Conservation (phyloP, 2,888 invertebrate genomes). For the Drosophila putrida region DNA sequence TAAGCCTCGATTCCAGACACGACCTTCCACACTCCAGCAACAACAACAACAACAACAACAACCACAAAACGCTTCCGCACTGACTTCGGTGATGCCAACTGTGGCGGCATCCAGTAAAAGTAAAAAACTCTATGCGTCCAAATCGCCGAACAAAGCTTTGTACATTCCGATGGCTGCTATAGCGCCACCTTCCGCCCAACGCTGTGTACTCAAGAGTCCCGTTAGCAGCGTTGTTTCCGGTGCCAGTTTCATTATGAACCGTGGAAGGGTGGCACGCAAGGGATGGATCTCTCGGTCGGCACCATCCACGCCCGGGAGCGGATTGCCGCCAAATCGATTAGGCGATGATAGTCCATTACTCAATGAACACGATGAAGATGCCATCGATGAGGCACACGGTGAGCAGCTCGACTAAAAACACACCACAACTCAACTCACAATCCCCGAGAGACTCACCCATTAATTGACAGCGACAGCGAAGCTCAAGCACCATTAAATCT, state of each 20-base stretch:
- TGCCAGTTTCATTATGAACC: constrained; percentile 82
- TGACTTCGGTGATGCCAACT: constrained; percentile 20
- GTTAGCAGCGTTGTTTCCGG: constrained; percentile 81
- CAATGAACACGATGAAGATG: constrained; percentile 87
- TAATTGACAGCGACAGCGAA: not conserved
- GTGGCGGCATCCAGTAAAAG: constrained; percentile 71
- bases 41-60: constrained; percentile 66
- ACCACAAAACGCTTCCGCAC: constrained; percentile 16
- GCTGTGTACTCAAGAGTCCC: constrained; percentile 83
- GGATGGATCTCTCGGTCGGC: constrained; percentile 91
- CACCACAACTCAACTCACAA: too few species aligned
- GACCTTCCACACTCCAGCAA: constrained; percentile 66
- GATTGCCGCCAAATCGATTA: constrained; percentile 88
- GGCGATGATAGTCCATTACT: constrained; percentile 89
- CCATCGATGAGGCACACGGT: constrained; percentile 80
- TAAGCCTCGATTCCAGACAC: constrained; percentile 72
- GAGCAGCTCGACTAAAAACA: constrained; percentile 49
- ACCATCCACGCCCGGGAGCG: constrained; percentile 91
- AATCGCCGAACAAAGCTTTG: constrained; percentile 89
- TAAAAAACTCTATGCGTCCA: constrained; percentile 85
- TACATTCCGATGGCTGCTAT: constrained; percentile 88
- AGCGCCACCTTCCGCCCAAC: constrained; percentile 54
- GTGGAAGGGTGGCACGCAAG: constrained; percentile 85
- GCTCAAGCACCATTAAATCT: not conserved
- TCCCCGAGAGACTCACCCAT: too few species aligned